Evolutionary conservation across 1,140 invertebrate species (phyloP).

Genomic region (Wasmannia auropunctata): DNA sequence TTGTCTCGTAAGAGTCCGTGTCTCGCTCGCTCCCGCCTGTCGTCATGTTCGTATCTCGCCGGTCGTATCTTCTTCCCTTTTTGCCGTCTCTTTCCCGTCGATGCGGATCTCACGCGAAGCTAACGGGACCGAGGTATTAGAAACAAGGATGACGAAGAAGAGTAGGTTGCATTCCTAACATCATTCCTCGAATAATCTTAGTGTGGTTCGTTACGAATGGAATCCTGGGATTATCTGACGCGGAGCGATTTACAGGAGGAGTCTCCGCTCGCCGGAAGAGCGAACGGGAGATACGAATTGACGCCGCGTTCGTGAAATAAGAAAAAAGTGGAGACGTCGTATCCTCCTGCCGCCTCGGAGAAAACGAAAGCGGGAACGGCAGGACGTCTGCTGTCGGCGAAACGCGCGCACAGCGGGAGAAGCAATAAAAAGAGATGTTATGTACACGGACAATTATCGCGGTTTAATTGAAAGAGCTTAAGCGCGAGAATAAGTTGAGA

Average conservation of each 20-base stretch:
- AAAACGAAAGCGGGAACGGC: neutral
- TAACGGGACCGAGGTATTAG: constrained; percentile 8
- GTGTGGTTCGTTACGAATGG: neutral
- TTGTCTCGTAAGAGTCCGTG: constrained; percentile 32
- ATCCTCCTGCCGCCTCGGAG: neutral
- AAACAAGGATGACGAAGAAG: constrained; percentile 22
- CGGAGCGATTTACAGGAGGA: neutral
- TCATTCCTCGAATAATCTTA: constrained; percentile 11
- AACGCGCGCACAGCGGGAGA: neutral
- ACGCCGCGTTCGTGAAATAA: neutral
- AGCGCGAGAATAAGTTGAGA: neutral
- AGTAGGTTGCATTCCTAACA: constrained; percentile 36
- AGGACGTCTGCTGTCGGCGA: neutral
- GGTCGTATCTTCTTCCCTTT: neutral
- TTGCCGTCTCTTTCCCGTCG: neutral
- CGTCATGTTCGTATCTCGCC: neutral
- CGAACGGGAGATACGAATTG: neutral
- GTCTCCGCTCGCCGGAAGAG: neutral
- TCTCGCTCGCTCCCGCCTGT: neutral
- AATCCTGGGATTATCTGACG: neutral
- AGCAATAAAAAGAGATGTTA: constrained; percentile 2
- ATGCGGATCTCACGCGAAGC: neutral
- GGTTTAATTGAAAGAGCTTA: constrained; percentile 43
- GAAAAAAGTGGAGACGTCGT: neutral
- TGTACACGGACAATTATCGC: constrained; percentile 9